Percentiles rank a stretch among this genome's conserved stretches.
phyloP scores from a whole-genome alignment of 2,797 vertebrate genomes.

The Pipistrellus kuhlii region DNA sequence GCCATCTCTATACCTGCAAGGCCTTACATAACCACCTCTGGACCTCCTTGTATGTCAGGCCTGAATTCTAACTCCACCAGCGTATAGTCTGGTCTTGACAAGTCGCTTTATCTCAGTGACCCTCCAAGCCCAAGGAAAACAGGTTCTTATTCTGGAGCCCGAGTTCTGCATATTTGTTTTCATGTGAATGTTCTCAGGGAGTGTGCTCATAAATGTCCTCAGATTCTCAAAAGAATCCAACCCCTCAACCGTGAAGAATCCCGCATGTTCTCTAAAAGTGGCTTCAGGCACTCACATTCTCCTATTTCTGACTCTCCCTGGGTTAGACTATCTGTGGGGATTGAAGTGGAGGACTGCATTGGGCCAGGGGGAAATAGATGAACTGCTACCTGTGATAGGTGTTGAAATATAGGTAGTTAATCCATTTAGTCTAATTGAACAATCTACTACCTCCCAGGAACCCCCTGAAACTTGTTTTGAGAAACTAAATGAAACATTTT shows the following conservation, averaged over 20 bases:
- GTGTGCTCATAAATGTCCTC: neutral
- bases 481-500: neutral
- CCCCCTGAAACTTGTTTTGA: slow-evolving; percentile 7
- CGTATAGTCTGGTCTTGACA: neutral
- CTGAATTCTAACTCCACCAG: neutral
- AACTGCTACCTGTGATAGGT: neutral
- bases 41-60: neutral
- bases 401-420: neutral
- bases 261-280: neutral
- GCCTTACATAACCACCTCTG: neutral
- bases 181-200: neutral
- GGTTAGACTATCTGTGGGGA: neutral
- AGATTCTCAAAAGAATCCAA: neutral
- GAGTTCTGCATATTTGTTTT: neutral
- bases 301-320: neutral
- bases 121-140: neutral
- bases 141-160: neutral
- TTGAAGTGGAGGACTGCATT: neutral
- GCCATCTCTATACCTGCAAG: neutral
- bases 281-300: neutral
- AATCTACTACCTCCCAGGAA: neutral
- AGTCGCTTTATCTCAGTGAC: neutral
- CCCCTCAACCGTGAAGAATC: neutral
- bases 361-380: neutral
- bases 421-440: neutral